Percentiles rank a stretch among this genome's conserved stretches.
These are phyloP conservation scores for Probosciger aterrimus DNA, from an alignment of 2,113 vertebrate genomes.

Conservation along the genomic window DNA sequence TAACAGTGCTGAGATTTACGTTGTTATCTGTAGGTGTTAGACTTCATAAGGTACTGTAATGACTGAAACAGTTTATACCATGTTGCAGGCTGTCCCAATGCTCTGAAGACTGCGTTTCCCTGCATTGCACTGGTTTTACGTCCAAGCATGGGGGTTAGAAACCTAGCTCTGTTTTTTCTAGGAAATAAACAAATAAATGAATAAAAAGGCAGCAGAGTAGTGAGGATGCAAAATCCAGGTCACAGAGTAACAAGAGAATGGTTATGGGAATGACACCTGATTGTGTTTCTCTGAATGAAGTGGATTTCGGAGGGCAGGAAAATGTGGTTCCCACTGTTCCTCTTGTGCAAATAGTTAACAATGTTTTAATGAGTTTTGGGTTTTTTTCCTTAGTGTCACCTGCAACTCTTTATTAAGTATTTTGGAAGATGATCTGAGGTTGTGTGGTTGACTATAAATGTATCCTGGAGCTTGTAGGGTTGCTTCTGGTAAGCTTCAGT, in stretches of 20 bases:
- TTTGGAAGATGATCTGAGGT: not conserved
- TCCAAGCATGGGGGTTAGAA: not conserved
- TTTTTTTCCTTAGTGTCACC: not conserved
- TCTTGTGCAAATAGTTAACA: not conserved
- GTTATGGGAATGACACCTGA: not conserved
- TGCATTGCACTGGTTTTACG: not conserved
- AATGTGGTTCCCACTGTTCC: not conserved
- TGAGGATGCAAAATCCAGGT: not conserved
- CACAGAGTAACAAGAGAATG: not conserved
- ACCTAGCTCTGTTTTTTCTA: not conserved
- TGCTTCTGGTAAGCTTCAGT: not conserved
- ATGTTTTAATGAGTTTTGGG: not conserved
- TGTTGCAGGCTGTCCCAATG: not conserved
- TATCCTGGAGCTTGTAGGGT: not conserved
- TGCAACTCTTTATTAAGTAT: not conserved
- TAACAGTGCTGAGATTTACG: not conserved
- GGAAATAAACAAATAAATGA: not conserved
- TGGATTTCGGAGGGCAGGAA: not conserved
- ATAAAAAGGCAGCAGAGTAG: not conserved
- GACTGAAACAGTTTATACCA: not conserved
- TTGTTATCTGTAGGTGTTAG: not conserved
- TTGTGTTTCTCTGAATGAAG: not conserved
- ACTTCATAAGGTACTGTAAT: not conserved
- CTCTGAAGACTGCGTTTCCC: fast-evolving
- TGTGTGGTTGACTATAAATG: not conserved